Evolutionary conservation across 2,113 vertebrate species (phyloP).

Genomic region (Tupaia tana): DNA sequence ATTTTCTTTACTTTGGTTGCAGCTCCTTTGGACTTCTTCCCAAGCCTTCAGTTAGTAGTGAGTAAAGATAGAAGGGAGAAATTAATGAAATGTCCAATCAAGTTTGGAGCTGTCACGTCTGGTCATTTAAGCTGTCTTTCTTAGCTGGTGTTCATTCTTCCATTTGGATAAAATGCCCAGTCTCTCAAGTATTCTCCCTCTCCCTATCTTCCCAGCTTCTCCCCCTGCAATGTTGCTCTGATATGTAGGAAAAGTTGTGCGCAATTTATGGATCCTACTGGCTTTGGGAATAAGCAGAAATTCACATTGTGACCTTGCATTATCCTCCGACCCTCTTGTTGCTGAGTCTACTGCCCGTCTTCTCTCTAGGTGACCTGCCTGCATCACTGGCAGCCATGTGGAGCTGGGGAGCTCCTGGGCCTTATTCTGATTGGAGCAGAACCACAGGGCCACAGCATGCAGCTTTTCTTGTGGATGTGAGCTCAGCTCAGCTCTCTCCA

Average conservation of each 20-base stretch:
- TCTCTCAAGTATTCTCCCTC: background rate
- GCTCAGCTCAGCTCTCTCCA: background rate
- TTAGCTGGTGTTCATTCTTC: constrained; percentile 58
- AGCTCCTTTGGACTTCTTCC: constrained; percentile 27
- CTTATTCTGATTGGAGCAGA: background rate
- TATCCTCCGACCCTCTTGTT: background rate
- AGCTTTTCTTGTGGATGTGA: too few species aligned
- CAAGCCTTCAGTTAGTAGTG: background rate
- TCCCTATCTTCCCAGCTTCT: background rate
- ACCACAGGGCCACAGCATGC: background rate
- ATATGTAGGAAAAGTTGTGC: background rate
- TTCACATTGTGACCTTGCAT: background rate
- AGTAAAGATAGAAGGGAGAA: constrained; percentile 57
- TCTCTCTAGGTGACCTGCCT: background rate
- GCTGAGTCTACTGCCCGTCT: background rate
- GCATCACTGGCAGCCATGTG: background rate
- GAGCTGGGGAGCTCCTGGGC: background rate
- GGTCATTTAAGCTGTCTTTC: constrained; percentile 56
- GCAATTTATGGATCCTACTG: background rate
- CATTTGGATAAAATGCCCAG: constrained; percentile 41
- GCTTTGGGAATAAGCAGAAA: background rate
- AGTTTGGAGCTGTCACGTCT: constrained; percentile 77
- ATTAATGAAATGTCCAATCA: constrained; percentile 71
- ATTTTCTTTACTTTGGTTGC: constrained; percentile 51
- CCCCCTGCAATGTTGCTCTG: background rate